A percentile compares a stretch with the other conserved stretches of the same genome.
phyloP scores from a whole-genome alignment of 2,113 vertebrate species.

The Pontoporia blainvillei region DNA sequence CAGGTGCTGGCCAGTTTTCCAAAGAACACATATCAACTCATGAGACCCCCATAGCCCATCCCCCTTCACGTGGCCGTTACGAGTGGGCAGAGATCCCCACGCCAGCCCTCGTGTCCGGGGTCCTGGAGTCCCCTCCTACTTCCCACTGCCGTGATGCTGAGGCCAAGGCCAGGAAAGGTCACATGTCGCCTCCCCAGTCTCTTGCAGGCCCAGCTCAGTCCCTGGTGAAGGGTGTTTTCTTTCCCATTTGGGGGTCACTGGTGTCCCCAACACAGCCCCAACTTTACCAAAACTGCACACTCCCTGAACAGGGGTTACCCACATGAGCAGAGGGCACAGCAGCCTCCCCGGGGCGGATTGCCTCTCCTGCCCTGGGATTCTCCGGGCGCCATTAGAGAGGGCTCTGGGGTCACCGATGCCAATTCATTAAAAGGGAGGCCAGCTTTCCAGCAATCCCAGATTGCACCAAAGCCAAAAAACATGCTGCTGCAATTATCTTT shows the following conservation, averaged over 20 bases:
- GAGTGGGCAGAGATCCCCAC: not conserved
- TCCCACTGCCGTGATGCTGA: not conserved
- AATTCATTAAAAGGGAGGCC: not conserved
- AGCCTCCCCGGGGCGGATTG: rapidly evolving
- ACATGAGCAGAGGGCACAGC: no score
- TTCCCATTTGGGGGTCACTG: not conserved
- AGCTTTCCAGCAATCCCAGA: not conserved
- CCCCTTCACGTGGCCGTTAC: not conserved
- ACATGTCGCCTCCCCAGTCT: not conserved
- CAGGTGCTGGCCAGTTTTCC: not conserved
- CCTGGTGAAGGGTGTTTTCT: not conserved
- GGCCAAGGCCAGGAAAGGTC: not conserved
- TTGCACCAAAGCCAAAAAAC: not conserved
- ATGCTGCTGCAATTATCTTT: not conserved
- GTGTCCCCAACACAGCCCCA: not conserved
- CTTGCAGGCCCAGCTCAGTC: not conserved
- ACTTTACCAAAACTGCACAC: not conserved
- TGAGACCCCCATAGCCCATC: not conserved
- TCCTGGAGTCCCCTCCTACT: not conserved
- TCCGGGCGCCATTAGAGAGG: rapidly evolving
- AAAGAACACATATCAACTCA: not conserved
- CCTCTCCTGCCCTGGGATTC: not conserved
- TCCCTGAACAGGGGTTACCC: not conserved
- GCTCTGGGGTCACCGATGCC: not conserved
- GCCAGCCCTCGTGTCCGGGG: rapidly evolving